phyloP scores from a whole-genome alignment of 2,888 invertebrate genomes.

The Cheilosia grossa region DNA sequence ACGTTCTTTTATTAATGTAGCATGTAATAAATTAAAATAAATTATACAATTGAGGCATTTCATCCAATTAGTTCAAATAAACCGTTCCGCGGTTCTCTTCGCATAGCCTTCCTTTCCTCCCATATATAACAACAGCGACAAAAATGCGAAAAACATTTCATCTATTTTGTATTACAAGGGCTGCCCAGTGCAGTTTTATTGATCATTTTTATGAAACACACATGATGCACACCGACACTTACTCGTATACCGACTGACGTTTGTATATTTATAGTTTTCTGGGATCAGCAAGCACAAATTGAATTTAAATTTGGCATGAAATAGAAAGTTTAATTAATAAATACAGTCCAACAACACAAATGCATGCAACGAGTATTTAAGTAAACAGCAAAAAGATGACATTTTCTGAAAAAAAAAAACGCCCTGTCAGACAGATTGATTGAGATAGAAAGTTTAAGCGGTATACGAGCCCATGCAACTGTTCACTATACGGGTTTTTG shows the following conservation, averaged over 20 bases:
- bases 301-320: constrained; percentile 83
- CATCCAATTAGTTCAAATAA: constrained; percentile 61
- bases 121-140: constrained; percentile 14
- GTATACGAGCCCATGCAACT: background rate
- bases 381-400: constrained; percentile 39
- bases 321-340: constrained; percentile 80
- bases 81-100: constrained; percentile 9
- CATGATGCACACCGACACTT: background rate
- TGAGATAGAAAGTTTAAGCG: constrained; percentile 38
- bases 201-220: constrained; percentile 34
- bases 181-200: constrained; percentile 50
- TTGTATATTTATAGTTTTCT: constrained; percentile 76
- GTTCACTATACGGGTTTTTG: background rate
- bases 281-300: constrained; percentile 79
- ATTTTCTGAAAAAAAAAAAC: constrained; percentile 28
- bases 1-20: constrained; percentile 77
- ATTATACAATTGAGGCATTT: constrained; percentile 74
- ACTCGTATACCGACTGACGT: background rate
- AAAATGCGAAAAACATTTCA: constrained; percentile 21
- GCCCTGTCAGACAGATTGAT: constrained; percentile 57
- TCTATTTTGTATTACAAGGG: constrained; percentile 13
- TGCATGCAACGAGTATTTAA: constrained; percentile 19
- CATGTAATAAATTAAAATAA: constrained; percentile 77
- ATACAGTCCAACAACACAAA: constrained; percentile 68
- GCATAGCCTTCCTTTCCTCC: background rate